These are phyloP conservation scores for Acanthopagrus latus DNA, from an alignment of 2,797 vertebrate species.

Conservation along the genomic window DNA sequence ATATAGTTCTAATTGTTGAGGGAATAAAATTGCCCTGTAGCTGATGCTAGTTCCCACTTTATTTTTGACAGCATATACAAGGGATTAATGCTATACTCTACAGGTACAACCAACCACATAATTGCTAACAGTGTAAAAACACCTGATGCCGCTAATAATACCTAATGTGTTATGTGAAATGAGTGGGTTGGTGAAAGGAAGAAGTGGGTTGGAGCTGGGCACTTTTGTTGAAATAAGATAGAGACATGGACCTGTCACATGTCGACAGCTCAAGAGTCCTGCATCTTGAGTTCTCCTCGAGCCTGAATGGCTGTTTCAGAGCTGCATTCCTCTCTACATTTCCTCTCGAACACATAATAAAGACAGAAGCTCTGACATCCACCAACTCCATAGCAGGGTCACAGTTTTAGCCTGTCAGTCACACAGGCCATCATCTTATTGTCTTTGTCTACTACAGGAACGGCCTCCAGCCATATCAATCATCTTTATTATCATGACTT, in stretches of 20 bases:
- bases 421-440: conserved; percentile 75
- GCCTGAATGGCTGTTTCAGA: conserved; percentile 65
- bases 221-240: conserved; percentile 30
- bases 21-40: conserved; percentile 39
- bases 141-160: neutral
- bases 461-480: conserved; percentile 85
- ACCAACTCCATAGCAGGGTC: conserved; percentile 75
- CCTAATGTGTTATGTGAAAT: conserved; percentile 14
- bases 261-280: conserved; percentile 47
- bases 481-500: conserved; percentile 89
- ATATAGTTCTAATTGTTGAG: conserved; percentile 45
- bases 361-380: conserved; percentile 80
- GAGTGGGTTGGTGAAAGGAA: conserved; percentile 9
- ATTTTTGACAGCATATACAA: conserved; percentile 58
- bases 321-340: conserved; percentile 76
- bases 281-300: conserved; percentile 58
- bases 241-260: conserved; percentile 54
- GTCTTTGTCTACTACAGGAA: conserved; percentile 83
- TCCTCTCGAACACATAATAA: conserved; percentile 70
- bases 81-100: conserved; percentile 51
- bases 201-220: conserved; percentile 11
- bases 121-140: neutral
- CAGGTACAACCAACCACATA: conserved; percentile 36
- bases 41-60: conserved; percentile 59
- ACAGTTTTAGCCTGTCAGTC: conserved; percentile 82